A percentile compares a stretch with the other conserved stretches of the same genome.
phyloP scores from a whole-genome alignment of 2,797 vertebrate species.

The Pagetopsis macropterus region DNA sequence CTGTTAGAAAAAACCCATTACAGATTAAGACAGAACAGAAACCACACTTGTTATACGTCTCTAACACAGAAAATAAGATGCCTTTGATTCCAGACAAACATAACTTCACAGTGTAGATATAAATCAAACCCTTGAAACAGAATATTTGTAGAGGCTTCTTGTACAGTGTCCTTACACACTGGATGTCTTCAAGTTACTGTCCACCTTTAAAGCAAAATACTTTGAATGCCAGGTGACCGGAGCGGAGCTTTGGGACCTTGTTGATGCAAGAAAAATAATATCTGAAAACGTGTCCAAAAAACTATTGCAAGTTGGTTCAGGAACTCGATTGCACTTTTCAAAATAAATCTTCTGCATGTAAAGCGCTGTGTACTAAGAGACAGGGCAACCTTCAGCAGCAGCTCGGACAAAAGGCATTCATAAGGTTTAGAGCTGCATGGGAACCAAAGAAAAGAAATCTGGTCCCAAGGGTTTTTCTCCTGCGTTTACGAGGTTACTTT shows the following conservation, averaged over 20 bases:
- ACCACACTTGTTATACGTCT: conserved; percentile 31
- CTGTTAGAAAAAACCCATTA: conserved; percentile 32
- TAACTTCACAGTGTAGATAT: conserved; percentile 76
- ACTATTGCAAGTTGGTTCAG: conserved; percentile 52
- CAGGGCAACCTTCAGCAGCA: conserved; percentile 64
- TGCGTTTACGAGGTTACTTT: conserved; percentile 72
- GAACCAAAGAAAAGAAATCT: conserved; percentile 67
- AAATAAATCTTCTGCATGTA: conserved; percentile 76
- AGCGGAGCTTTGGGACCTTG: conserved; percentile 50
- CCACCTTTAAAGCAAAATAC: conserved; percentile 24
- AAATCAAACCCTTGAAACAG: conserved; percentile 55
- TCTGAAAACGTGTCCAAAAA: conserved; percentile 43
- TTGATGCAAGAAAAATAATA: conserved; percentile 38
- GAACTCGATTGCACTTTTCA: conserved; percentile 53
- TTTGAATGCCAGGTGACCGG: conserved; percentile 27
- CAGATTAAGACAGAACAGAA: conserved; percentile 48
- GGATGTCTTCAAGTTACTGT: conserved; percentile 56
- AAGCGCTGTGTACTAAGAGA: conserved; percentile 72
- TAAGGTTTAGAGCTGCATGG: conserved; percentile 73
- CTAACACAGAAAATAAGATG: conserved; percentile 56
- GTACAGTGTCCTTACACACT: conserved; percentile 54
- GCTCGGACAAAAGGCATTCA: conserved; percentile 75
- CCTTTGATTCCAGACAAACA: conserved; percentile 65
- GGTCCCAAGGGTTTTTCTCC: conserved; percentile 69
- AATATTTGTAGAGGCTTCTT: conserved; percentile 41